phyloP scores from a whole-genome alignment of 2,113 vertebrate species.

The Caretta caretta region DNA sequence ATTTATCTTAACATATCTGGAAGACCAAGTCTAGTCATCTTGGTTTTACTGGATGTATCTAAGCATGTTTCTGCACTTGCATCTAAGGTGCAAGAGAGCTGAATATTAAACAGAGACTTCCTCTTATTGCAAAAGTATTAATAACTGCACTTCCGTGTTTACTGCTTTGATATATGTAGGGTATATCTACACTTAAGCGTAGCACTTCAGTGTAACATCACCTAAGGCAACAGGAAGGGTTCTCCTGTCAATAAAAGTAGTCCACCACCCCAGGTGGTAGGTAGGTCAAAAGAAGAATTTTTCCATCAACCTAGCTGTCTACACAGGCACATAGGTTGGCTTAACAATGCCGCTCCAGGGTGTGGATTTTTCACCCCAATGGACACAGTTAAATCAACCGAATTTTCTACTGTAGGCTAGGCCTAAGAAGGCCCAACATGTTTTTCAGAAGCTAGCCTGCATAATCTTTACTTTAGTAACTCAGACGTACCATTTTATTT shows the following conservation, averaged over 20 bases:
- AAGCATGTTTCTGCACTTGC: neutral
- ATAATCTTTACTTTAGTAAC: neutral
- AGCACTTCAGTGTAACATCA: too few relatives aligned
- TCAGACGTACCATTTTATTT: neutral
- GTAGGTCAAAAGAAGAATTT: too few relatives aligned
- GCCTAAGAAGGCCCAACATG: neutral
- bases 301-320: neutral
- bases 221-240: too few relatives aligned
- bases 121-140: neutral
- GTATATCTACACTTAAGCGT: neutral
- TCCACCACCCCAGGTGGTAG: too few relatives aligned
- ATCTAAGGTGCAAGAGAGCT: neutral
- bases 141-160: neutral
- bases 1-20: neutral
- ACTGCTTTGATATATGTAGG: neutral
- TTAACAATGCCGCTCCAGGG: neutral
- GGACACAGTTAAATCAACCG: neutral
- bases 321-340: neutral
- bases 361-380: neutral
- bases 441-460: neutral
- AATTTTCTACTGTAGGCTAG: neutral
- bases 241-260: too few relatives aligned
- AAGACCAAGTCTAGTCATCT: neutral
- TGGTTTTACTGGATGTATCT: neutral
- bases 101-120: neutral